phyloP scores from a whole-genome alignment of 2,113 vertebrate species.

The Dipodomys ordii region DNA sequence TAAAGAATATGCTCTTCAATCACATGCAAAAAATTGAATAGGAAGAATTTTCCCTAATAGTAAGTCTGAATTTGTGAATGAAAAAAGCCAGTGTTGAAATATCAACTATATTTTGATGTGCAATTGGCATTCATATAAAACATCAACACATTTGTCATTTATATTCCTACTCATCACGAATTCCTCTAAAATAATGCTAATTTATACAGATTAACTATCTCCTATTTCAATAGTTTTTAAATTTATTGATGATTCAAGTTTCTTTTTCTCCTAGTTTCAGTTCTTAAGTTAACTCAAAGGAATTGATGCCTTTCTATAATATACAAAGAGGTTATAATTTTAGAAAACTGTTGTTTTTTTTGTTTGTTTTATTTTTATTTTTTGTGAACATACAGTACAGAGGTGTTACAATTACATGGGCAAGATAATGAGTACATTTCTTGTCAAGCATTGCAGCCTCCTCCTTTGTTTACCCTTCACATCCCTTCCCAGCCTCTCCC shows the following conservation, averaged over 20 bases:
- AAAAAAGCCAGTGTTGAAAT: constrained; percentile 20
- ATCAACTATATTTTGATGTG: neutral
- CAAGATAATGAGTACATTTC: too few relatives aligned
- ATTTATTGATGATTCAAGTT: constrained; percentile 20
- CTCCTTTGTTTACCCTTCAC: too few relatives aligned
- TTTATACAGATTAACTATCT: constrained; percentile 22
- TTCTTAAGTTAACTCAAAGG: constrained; percentile 13
- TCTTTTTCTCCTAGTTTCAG: neutral
- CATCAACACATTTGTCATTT: neutral
- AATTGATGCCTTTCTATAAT: neutral
- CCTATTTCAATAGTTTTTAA: constrained; percentile 37
- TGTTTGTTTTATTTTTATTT: too few relatives aligned
- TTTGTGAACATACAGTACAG: too few relatives aligned
- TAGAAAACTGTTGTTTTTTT: neutral
- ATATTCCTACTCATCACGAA: neutral
- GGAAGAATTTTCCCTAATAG: neutral
- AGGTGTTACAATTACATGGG: too few relatives aligned
- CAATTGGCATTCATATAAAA: constrained; percentile 13
- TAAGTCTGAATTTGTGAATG: constrained; percentile 17
- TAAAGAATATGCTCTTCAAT: neutral
- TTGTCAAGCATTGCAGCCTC: too few relatives aligned
- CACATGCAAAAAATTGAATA: constrained; percentile 38
- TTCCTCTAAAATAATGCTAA: constrained; percentile 14
- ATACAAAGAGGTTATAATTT: neutral
- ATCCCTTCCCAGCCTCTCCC: too few relatives aligned